Conservation (phyloP, 2,113 vertebrate species). For the Sceloporus undulatus region DNA sequence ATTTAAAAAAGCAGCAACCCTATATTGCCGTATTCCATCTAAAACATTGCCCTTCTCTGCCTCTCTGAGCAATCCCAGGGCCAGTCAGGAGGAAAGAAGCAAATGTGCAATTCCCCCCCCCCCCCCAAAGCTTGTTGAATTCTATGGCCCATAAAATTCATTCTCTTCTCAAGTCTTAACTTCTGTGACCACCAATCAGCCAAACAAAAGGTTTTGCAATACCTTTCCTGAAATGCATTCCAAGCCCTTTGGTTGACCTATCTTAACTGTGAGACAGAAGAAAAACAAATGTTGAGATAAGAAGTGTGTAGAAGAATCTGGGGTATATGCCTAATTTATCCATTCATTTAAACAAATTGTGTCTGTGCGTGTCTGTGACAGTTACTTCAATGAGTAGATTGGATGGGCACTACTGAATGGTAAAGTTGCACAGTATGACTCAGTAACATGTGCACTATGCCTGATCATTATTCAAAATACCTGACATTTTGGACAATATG, state of each 20-base stretch:
- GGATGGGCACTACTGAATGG: background rate
- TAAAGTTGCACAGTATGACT: background rate
- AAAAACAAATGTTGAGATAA: background rate
- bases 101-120: background rate
- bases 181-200: background rate
- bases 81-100: background rate
- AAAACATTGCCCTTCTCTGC: background rate
- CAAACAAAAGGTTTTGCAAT: background rate
- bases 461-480: background rate
- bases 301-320: background rate
- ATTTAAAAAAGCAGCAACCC: too few relatives aligned
- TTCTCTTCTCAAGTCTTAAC: background rate
- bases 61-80: too few relatives aligned
- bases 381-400: background rate
- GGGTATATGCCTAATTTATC: background rate
- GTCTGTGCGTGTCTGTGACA: background rate
- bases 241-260: background rate
- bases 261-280: background rate
- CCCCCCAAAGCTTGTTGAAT: background rate
- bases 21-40: background rate
- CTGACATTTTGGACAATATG: too few relatives aligned
- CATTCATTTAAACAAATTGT: slow-evolving; percentile 11
- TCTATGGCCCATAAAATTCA: slow-evolving; percentile 12
- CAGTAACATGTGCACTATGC: background rate
- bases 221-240: background rate